phyloP scores from a whole-genome alignment of 2,113 vertebrate genomes.

The Tachuris rubrigastra region DNA sequence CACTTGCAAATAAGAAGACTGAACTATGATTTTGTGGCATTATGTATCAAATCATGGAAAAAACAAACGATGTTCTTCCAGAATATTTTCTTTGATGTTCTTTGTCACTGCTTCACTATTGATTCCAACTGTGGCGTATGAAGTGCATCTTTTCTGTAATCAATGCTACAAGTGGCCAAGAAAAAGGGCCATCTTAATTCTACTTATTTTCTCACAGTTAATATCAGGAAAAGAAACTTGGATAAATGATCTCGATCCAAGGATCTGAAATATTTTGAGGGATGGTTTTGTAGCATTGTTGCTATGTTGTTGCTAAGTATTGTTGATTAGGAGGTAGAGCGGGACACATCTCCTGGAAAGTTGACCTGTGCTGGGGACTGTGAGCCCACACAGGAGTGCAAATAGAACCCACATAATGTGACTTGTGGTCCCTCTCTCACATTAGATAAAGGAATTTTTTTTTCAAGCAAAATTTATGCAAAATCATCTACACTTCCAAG shows the following conservation, averaged over 20 bases:
- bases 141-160: not conserved
- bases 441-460: not conserved
- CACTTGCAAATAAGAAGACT: not conserved
- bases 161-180: not conserved
- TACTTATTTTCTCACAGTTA: conserved; percentile 5
- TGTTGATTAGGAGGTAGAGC: not conserved
- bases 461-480: not conserved
- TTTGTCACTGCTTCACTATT: not conserved
- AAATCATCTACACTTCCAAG: not conserved
- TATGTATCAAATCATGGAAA: not conserved
- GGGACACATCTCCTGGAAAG: not conserved
- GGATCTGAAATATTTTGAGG: not conserved
- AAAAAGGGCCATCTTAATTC: not conserved
- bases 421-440: not conserved
- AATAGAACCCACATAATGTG: not conserved
- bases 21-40: not conserved
- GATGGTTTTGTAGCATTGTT: not conserved
- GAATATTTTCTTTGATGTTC: conserved; percentile 27
- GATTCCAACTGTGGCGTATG: not conserved
- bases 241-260: not conserved
- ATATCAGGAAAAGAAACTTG: not conserved
- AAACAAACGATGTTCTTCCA: not conserved
- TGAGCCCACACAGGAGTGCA: not conserved
- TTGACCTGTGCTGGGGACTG: not conserved
- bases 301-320: not conserved